Percentiles rank a stretch among this genome's conserved stretches.
Evolutionary conservation across 2,797 vertebrate genomes (phyloP).

Genomic region (Mustela erminea): DNA sequence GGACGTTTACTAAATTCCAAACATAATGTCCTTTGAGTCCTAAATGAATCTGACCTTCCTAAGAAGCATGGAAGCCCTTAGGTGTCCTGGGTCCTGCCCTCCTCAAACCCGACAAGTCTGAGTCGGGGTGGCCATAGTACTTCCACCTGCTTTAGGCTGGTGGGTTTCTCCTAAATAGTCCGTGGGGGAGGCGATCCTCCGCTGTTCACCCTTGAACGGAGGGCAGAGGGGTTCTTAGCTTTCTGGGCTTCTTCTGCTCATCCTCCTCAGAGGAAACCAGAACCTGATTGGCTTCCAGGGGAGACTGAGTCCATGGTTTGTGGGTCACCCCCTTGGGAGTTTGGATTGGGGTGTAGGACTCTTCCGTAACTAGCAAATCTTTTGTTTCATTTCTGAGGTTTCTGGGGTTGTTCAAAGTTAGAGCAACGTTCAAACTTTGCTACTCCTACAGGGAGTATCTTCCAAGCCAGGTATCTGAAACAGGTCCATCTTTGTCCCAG

Average conservation of each 20-base stretch:
- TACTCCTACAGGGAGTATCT: background rate
- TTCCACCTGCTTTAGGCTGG: background rate
- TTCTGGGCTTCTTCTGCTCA: background rate
- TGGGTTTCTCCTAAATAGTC: background rate
- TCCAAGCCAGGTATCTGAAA: background rate
- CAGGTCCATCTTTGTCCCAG: accelerated
- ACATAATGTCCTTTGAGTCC: background rate
- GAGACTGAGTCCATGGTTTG: background rate
- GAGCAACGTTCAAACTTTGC: too few species aligned
- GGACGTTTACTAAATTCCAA: background rate
- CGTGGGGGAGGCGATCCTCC: background rate
- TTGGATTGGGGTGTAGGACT: background rate
- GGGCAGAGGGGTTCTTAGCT: background rate
- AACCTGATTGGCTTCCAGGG: background rate
- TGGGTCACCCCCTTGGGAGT: background rate
- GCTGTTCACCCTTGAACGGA: background rate
- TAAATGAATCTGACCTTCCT: background rate
- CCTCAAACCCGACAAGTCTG: too few species aligned
- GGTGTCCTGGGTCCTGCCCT: background rate
- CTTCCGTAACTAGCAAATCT: background rate
- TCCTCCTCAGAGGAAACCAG: background rate
- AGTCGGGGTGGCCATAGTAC: accelerated
- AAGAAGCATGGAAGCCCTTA: background rate
- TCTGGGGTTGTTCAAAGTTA: background rate
- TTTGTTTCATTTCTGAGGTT: constrained; percentile 1